Conservation (phyloP, 2,888 invertebrate genomes). For the Cheilosia impressa region DNA sequence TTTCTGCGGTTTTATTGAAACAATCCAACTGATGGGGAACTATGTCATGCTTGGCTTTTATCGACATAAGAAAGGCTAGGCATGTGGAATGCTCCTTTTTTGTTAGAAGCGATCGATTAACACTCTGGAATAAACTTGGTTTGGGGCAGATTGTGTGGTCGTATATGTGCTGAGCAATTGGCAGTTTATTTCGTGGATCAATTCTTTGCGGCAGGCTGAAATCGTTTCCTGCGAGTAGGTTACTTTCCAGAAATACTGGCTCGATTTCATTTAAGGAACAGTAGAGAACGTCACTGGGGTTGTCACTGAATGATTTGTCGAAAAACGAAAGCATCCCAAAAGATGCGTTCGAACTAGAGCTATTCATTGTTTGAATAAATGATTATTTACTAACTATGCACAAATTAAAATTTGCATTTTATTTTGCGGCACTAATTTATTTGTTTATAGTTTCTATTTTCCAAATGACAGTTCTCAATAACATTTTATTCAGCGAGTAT, state of each 20-base stretch:
- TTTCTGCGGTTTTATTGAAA: conserved; percentile 72
- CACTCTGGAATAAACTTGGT: conserved; percentile 76
- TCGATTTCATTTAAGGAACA: conserved; percentile 79
- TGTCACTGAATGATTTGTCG: conserved; percentile 78
- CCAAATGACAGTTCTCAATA: background rate
- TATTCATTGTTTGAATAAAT: background rate
- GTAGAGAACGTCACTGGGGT: conserved; percentile 77
- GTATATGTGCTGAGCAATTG: conserved; percentile 51
- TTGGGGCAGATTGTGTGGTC: conserved; percentile 74
- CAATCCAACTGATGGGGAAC: conserved; percentile 24
- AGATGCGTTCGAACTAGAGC: conserved; percentile 53
- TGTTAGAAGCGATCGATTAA: conserved; percentile 75
- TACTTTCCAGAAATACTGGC: conserved; percentile 70
- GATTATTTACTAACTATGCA: background rate
- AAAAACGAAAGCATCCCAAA: conserved; percentile 78
- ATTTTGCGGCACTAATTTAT: background rate
- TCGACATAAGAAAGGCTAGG: conserved; percentile 77
- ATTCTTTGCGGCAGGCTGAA: conserved; percentile 52
- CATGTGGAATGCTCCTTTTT: conserved; percentile 78
- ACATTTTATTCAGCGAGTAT: background rate
- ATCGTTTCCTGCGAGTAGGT: conserved; percentile 25
- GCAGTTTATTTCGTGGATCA: conserved; percentile 79
- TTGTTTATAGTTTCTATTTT: background rate
- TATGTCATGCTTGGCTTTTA: conserved; percentile 67
- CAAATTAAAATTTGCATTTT: background rate